phyloP scores from a whole-genome alignment of 35 echinoderm and acorn worm genomes.

The Amphiura filiformis region DNA sequence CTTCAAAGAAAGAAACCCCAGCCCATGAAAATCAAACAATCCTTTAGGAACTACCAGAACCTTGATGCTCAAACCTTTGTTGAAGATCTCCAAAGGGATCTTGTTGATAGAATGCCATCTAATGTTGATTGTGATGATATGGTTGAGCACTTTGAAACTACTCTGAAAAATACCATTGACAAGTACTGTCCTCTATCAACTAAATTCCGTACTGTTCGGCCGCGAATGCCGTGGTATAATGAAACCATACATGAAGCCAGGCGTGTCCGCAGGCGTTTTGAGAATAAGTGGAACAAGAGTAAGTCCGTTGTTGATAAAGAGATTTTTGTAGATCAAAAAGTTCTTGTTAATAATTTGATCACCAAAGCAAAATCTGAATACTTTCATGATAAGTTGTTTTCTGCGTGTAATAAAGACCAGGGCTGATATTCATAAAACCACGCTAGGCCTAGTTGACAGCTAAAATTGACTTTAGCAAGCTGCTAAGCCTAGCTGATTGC shows the following conservation, averaged over 20 bases:
- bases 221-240: neutral
- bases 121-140: neutral
- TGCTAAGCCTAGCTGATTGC: too few relatives aligned
- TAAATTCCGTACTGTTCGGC: neutral
- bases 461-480: too few relatives aligned
- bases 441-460: too few relatives aligned
- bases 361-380: neutral
- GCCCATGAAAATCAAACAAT: neutral
- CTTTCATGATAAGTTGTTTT: neutral
- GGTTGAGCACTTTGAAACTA: neutral
- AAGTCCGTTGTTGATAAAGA: neutral
- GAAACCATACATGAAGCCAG: neutral
- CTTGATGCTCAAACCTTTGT: neutral
- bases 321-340: neutral
- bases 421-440: too few relatives aligned
- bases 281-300: neutral
- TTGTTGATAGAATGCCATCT: neutral
- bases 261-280: neutral
- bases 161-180: neutral
- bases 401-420: too few relatives aligned
- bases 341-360: neutral
- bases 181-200: neutral
- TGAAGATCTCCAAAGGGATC: neutral
- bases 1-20: slow-evolving; percentile 25
- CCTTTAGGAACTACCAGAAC: neutral